A percentile compares a stretch with the other conserved stretches of the same genome.
Evolutionary conservation across 2,888 invertebrate species (phyloP).

Genomic region (Drosophila fungiperda): DNA sequence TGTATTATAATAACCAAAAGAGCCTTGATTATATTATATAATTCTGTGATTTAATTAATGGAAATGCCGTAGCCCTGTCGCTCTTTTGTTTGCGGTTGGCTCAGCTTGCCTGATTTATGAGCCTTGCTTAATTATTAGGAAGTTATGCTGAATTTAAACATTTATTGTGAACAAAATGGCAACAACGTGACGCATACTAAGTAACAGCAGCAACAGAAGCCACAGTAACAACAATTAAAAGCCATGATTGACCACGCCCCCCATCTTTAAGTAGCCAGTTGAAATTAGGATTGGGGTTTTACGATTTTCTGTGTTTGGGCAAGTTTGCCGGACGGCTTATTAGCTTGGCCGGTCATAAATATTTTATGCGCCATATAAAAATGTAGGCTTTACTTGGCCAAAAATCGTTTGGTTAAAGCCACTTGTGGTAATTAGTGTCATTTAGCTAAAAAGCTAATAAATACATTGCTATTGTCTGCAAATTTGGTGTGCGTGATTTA

Average conservation of each 20-base stretch:
- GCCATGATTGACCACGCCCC: conserved; percentile 20
- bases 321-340: conserved; percentile 56
- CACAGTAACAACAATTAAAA: conserved; percentile 2
- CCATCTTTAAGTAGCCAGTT: conserved; percentile 13
- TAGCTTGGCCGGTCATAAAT: conserved; percentile 66
- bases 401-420: conserved; percentile 51
- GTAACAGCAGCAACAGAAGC: conserved; percentile 19
- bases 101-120: conserved; percentile 62
- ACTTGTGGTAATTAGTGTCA: conserved; percentile 70
- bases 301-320: conserved; percentile 55
- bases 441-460: conserved; percentile 74
- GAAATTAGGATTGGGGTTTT: conserved; percentile 46
- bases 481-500: conserved; percentile 57
- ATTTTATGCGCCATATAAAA: conserved; percentile 74
- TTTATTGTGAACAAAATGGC: conserved; percentile 69
- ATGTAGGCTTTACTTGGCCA: conserved; percentile 36
- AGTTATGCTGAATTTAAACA: conserved; percentile 78
- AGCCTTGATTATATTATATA: conserved; percentile 53
- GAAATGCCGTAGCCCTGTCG: conserved; percentile 14
- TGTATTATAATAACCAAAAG: conserved; percentile 38
- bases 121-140: conserved; percentile 74
- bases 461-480: conserved; percentile 47
- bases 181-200: conserved; percentile 69
- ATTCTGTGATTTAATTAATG: conserved; percentile 61
- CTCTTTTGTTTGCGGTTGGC: conserved; percentile 9